Evolutionary conservation across 2,113 vertebrate species (phyloP).

Genomic region (Otis tarda): DNA sequence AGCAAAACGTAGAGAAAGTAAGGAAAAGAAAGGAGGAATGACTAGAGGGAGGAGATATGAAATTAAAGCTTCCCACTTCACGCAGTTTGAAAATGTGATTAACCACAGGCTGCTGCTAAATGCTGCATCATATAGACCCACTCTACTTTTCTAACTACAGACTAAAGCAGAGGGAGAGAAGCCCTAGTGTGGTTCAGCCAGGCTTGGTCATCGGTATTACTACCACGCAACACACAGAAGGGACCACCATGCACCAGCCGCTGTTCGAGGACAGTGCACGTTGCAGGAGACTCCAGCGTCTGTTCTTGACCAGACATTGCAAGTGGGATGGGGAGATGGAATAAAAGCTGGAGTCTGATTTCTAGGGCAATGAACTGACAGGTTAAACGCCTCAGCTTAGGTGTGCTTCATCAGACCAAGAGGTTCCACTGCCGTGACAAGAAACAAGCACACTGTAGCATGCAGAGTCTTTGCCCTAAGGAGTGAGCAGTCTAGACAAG

Average conservation of each 20-base stretch:
- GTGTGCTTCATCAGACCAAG: neutral
- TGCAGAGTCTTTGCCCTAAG: neutral
- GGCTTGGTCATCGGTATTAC: neutral
- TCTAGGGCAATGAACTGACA: neutral
- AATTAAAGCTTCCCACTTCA: neutral
- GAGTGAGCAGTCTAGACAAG: neutral
- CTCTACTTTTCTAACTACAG: neutral
- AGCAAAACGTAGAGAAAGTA: neutral
- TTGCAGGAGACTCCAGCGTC: neutral
- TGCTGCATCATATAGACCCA: neutral
- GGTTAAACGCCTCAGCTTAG: neutral
- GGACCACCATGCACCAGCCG: neutral
- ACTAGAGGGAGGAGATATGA: neutral
- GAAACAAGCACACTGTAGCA: too few relatives aligned
- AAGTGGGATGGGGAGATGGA: neutral
- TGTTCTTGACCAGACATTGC: neutral
- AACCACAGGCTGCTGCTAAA: neutral
- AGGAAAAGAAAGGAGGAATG: neutral
- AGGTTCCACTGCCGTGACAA: neutral
- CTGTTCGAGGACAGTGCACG: accelerated
- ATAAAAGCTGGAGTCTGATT: neutral
- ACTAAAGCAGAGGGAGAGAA: neutral
- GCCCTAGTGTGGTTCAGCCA: neutral
- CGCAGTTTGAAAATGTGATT: neutral
- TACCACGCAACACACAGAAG: neutral